These are phyloP conservation scores for Erebia aethiops DNA, from an alignment of 2,888 invertebrate species.

Conservation along the genomic window DNA sequence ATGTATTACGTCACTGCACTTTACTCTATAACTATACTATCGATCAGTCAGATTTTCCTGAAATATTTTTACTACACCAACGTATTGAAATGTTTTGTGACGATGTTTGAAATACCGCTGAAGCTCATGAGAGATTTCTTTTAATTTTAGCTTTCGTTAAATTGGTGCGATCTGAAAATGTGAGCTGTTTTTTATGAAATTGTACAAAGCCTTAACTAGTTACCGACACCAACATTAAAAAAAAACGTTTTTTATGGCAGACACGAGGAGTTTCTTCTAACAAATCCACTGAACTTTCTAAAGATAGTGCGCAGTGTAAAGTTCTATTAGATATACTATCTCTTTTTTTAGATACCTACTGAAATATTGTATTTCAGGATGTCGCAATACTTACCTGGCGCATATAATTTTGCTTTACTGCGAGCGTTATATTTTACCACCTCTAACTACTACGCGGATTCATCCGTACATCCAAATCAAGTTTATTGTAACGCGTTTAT, in stretches of 20 bases:
- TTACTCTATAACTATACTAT: background rate
- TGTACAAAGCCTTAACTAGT: too few relatives aligned
- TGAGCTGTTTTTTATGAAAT: background rate
- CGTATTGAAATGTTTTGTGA: too few relatives aligned
- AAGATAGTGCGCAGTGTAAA: background rate
- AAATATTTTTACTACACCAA: too few relatives aligned
- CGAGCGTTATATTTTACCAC: constrained; percentile 29
- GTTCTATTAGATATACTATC: background rate
- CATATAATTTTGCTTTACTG: background rate
- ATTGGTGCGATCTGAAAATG: background rate
- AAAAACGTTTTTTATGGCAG: too few relatives aligned
- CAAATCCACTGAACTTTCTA: background rate
- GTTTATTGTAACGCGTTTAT: constrained; percentile 55
- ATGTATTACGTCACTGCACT: background rate
- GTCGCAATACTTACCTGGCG: background rate
- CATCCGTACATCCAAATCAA: constrained; percentile 20
- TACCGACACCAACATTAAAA: too few relatives aligned
- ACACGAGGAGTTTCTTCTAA: too few relatives aligned
- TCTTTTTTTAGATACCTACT: background rate
- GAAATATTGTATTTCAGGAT: background rate
- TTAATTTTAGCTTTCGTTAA: background rate
- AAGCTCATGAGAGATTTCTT: background rate
- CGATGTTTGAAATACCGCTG: too few relatives aligned
- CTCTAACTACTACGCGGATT: constrained; percentile 22
- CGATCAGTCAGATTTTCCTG: background rate